phyloP scores from a whole-genome alignment of 2,113 vertebrate genomes.

The Pica pica region DNA sequence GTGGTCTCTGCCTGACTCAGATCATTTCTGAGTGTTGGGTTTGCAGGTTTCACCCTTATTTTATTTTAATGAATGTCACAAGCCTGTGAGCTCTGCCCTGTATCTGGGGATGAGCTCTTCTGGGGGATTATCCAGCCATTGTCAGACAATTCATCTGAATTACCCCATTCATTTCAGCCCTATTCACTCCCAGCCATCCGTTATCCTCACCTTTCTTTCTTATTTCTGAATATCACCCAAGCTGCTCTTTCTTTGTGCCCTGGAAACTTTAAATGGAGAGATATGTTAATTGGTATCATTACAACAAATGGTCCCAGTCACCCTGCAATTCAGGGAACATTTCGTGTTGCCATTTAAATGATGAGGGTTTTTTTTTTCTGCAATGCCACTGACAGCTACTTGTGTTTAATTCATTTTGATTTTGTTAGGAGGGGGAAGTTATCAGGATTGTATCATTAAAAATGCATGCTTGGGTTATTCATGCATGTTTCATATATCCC shows the following conservation, averaged over 20 bases:
- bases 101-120: not conserved
- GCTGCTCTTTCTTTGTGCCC: conserved; percentile 50
- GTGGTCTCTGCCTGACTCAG: not conserved
- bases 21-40: not conserved
- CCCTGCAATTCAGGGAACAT: conserved; percentile 41
- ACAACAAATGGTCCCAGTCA: conserved; percentile 65
- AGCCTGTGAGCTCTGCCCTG: not conserved
- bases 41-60: not conserved
- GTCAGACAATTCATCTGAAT: not conserved
- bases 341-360: conserved; percentile 51
- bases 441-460: conserved; percentile 20
- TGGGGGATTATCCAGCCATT: not conserved
- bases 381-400: conserved; percentile 41
- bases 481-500: conserved; percentile 43
- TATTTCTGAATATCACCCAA: conserved; percentile 7
- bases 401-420: conserved; percentile 59
- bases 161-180: not conserved
- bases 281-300: conserved; percentile 74
- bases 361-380: not conserved
- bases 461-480: conserved; percentile 57
- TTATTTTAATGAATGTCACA: not conserved
- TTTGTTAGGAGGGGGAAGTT: conserved; percentile 51
- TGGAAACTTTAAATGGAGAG: conserved; percentile 68
- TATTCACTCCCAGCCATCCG: not conserved
- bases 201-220: not conserved